Percentiles rank a stretch among this genome's conserved stretches.
Evolutionary conservation across 2,113 vertebrate species (phyloP).

Genomic region (Apteryx mantelli): DNA sequence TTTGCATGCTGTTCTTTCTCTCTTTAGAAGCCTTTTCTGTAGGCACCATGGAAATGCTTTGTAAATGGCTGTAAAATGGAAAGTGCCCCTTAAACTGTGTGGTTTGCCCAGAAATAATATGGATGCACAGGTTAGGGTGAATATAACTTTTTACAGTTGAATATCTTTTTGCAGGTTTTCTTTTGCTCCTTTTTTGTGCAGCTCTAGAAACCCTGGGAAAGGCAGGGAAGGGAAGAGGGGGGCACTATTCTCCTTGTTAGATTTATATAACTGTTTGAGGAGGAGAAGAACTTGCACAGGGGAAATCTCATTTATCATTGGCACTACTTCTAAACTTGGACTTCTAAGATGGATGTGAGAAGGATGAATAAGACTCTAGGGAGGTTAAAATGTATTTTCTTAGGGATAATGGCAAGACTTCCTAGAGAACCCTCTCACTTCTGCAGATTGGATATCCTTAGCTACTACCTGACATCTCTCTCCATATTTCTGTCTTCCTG

Average conservation of each 20-base stretch:
- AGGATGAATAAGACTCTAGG: conserved; percentile 49
- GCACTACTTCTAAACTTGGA: conserved; percentile 15
- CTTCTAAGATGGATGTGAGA: conserved; percentile 26
- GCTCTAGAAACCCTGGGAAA: background rate
- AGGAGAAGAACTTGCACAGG: conserved; percentile 9
- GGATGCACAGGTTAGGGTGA: background rate
- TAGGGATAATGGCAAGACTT: conserved; percentile 33
- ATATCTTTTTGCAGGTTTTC: background rate
- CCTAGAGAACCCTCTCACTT: background rate
- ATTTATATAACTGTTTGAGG: background rate
- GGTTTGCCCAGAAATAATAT: background rate
- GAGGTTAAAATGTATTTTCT: conserved; percentile 43
- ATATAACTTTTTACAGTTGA: background rate
- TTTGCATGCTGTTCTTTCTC: background rate
- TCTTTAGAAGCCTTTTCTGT: background rate
- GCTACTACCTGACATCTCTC: conserved; percentile 10
- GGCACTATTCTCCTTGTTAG: background rate
- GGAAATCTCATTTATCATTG: conserved; percentile 24
- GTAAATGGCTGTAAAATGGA: background rate
- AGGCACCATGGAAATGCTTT: background rate
- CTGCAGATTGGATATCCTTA: conserved; percentile 13
- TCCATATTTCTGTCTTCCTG: conserved; percentile 20
- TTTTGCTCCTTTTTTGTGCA: background rate
- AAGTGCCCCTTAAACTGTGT: background rate
- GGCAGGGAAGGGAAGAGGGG: background rate